A percentile compares a stretch with the other conserved stretches of the same genome.
Evolutionary conservation across 2,113 vertebrate species (phyloP).

Genomic region (Sorex araneus): DNA sequence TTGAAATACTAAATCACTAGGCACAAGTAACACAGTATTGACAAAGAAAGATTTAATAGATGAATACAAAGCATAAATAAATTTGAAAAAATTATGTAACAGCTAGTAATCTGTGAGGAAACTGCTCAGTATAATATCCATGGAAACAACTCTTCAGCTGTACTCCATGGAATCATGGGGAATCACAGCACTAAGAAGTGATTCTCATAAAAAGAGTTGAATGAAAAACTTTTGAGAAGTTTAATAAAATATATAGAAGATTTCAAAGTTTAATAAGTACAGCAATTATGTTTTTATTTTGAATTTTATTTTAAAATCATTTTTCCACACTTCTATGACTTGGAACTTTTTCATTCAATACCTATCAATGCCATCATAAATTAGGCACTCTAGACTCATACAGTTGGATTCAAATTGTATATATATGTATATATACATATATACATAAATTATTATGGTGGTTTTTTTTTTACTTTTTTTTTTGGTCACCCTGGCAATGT

Average conservation of each 20-base stretch:
- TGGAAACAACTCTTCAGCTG: not conserved
- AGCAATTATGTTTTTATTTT: not conserved
- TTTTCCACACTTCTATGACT: not conserved
- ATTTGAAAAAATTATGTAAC: not conserved
- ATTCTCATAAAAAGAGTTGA: constrained; percentile 35
- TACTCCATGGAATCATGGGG: not conserved
- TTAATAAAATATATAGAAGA: constrained; percentile 13
- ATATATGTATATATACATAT: constrained; percentile 1
- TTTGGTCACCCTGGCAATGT: not conserved
- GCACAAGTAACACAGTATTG: not conserved
- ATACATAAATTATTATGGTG: not conserved
- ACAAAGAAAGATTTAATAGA: not conserved
- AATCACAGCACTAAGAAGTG: not conserved
- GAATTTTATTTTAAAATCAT: constrained; percentile 1
- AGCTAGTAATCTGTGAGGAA: not conserved
- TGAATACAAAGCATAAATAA: not conserved
- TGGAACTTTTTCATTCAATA: not conserved
- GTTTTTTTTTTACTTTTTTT: not conserved
- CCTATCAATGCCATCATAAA: not conserved
- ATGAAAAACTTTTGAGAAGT: constrained; percentile 14
- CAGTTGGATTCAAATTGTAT: constrained; percentile 40
- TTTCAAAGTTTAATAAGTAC: constrained; percentile 36
- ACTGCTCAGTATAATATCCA: not conserved
- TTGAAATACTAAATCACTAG: not conserved
- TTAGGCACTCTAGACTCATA: not conserved